Percentiles rank a stretch among this genome's conserved stretches.
phyloP scores from a whole-genome alignment of 2,888 invertebrate species.

The Morinoia aosen region DNA sequence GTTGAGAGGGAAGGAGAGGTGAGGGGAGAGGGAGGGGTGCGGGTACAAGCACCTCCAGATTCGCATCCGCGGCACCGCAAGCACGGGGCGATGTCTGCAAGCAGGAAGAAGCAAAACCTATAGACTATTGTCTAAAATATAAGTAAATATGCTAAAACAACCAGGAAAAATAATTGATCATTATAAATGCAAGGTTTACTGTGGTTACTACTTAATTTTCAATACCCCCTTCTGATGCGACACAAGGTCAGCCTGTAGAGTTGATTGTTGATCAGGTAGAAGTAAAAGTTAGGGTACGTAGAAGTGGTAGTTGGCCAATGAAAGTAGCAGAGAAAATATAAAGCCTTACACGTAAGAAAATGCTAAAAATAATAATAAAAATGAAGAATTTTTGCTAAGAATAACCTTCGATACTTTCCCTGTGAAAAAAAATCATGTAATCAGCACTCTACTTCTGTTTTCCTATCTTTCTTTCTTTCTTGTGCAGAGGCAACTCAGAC shows the following conservation, averaged over 20 bases:
- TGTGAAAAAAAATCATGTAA: too few relatives aligned
- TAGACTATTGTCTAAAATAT: neutral
- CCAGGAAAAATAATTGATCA: neutral
- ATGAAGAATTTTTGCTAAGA: too few relatives aligned
- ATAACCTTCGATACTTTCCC: too few relatives aligned
- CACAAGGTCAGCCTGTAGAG: too few relatives aligned
- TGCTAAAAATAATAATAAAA: too few relatives aligned
- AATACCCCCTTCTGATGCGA: too few relatives aligned
- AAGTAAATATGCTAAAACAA: neutral
- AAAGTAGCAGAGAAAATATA: too few relatives aligned
- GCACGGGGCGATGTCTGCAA: conserved; percentile 55
- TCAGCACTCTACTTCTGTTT: too few relatives aligned
- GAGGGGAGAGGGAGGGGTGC: conserved; percentile 50
- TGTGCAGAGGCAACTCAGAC: too few relatives aligned
- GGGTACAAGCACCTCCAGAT: conserved; percentile 57
- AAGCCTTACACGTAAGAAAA: too few relatives aligned
- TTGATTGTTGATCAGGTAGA: too few relatives aligned
- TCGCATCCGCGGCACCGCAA: conserved; percentile 66
- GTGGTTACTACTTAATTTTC: neutral
- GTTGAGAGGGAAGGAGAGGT: conserved; percentile 33
- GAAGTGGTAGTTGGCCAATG: neutral
- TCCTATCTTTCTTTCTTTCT: too few relatives aligned
- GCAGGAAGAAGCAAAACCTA: neutral
- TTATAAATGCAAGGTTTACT: neutral
- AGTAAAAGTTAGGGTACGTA: neutral